A percentile compares a stretch with the other conserved stretches of the same genome.
phyloP scores from a whole-genome alignment of 1,140 invertebrate species.

The Notospermus geniculatus region DNA sequence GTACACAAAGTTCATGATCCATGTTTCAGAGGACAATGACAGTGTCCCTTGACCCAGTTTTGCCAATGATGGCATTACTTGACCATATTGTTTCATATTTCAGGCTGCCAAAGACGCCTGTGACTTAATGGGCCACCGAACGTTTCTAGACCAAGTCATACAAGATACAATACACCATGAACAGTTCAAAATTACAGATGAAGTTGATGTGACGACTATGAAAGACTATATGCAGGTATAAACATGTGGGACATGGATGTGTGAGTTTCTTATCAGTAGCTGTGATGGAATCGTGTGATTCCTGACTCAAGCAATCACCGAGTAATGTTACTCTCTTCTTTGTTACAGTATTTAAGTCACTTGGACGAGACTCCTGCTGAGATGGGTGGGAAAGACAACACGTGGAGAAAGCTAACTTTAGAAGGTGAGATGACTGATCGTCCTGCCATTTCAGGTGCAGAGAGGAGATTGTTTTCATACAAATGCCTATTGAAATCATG shows the following conservation, averaged over 20 bases:
- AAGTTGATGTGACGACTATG: constrained; percentile 51
- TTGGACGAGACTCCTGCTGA: constrained; percentile 51
- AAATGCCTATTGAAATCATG: background rate
- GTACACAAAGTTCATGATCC: too few relatives aligned
- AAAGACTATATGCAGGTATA: constrained; percentile 59
- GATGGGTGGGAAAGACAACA: constrained; percentile 51
- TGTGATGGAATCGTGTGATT: background rate
- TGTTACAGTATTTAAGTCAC: constrained; percentile 52
- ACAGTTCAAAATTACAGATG: constrained; percentile 45
- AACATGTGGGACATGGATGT: background rate
- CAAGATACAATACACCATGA: constrained; percentile 47
- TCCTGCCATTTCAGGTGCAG: background rate
- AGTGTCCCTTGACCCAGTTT: too few relatives aligned
- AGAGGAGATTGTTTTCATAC: background rate
- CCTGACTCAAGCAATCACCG: background rate
- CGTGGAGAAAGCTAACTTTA: constrained; percentile 50
- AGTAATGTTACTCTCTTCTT: constrained; percentile 18
- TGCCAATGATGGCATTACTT: too few relatives aligned
- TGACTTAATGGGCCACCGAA: constrained; percentile 51
- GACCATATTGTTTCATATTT: too few relatives aligned
- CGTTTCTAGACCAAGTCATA: constrained; percentile 52
- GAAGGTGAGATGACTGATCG: constrained; percentile 35
- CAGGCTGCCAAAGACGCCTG: constrained; percentile 53
- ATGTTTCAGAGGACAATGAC: too few relatives aligned
- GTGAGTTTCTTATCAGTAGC: background rate